phyloP scores from a whole-genome alignment of 2,113 vertebrate genomes.

The Felis chaus region DNA sequence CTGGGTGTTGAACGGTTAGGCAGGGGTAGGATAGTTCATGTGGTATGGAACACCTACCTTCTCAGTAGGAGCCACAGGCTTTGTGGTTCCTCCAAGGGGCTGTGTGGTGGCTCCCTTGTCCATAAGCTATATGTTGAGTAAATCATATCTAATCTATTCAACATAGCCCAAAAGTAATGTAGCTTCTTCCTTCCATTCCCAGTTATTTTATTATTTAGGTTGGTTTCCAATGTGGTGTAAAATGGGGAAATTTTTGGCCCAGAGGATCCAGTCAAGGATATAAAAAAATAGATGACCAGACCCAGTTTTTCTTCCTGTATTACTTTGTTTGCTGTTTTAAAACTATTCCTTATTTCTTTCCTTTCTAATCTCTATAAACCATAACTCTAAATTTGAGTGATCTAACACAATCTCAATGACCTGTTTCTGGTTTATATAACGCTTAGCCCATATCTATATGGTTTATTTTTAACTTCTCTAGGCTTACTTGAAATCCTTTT shows the following conservation, averaged over 20 bases:
- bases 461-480: conserved; percentile 11
- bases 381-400: not conserved
- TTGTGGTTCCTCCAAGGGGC: not conserved
- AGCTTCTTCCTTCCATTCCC: not conserved
- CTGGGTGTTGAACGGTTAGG: not conserved
- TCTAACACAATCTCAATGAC: not conserved
- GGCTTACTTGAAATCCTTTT: conserved; percentile 36
- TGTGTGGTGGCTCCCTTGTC: not conserved
- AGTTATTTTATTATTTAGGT: conserved; percentile 11
- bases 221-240: not conserved
- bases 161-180: not conserved
- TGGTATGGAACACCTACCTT: not conserved
- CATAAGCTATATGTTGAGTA: not conserved
- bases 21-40: not conserved
- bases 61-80: not conserved
- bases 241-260: not conserved
- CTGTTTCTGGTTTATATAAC: conserved; percentile 38
- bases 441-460: not conserved
- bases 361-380: not conserved
- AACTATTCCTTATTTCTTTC: not conserved
- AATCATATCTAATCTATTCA: not conserved
- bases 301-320: not conserved
- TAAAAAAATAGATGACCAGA: not conserved
- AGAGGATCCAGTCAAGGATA: not conserved
- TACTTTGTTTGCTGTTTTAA: not conserved